Evolutionary conservation across 2,888 invertebrate species (phyloP).

Genomic region (Uloborus plumipes): DNA sequence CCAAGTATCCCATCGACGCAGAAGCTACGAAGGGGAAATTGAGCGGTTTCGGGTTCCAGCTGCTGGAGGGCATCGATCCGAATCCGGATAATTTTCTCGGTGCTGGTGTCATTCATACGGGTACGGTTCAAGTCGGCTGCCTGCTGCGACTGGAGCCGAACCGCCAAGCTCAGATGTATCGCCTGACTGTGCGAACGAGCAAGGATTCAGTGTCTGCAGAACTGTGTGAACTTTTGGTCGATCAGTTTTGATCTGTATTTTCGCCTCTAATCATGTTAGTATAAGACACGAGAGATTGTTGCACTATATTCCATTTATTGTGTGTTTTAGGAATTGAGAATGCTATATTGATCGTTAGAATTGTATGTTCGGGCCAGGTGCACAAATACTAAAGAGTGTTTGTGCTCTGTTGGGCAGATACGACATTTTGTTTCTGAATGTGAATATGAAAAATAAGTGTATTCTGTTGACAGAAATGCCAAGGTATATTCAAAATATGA

Average conservation of each 20-base stretch:
- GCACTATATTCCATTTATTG: conserved; percentile 44
- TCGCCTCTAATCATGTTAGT: conserved; percentile 17
- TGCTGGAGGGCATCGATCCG: conserved; percentile 95
- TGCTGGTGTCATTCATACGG: conserved; percentile 97
- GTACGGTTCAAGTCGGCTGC: conserved; percentile 95
- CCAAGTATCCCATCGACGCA: conserved; percentile 89
- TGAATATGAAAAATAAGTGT: conserved; percentile 28
- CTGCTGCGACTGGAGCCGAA: conserved; percentile 97
- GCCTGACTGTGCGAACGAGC: conserved; percentile 96
- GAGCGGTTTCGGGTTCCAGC: conserved; percentile 93
- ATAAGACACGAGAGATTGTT: conserved; percentile 31
- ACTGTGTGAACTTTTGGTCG: conserved; percentile 91
- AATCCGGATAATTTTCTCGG: conserved; percentile 99
- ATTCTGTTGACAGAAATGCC: conserved; percentile 56
- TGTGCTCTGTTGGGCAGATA: conserved; percentile 41
- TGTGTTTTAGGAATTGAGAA: conserved; percentile 46
- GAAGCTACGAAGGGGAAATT: conserved; percentile 87
- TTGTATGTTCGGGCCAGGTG: conserved; percentile 39
- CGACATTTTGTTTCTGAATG: conserved; percentile 55
- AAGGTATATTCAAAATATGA: conserved; percentile 24
- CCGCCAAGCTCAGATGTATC: conserved; percentile 99
- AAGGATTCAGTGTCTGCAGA: conserved; percentile 95
- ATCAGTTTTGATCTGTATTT: conserved; percentile 85
- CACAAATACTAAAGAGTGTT: conserved; percentile 44
- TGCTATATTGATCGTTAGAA: conserved; percentile 16